These are phyloP conservation scores for Zenarchopterus dispar DNA, from an alignment of 2,797 vertebrate genomes.

Conservation along the genomic window DNA sequence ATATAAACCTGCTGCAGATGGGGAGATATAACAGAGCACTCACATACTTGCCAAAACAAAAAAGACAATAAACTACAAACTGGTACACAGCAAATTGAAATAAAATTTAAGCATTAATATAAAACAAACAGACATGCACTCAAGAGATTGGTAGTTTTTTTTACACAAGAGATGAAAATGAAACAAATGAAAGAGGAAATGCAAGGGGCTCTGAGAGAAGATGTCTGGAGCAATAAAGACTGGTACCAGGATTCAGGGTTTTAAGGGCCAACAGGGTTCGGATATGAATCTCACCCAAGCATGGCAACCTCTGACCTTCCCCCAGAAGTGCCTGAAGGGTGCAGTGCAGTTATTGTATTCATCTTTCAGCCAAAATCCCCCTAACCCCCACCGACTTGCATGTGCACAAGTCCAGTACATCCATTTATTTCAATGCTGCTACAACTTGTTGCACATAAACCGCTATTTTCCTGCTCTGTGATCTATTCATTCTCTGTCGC, in stretches of 20 bases:
- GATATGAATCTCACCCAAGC: slow-evolving; percentile 75
- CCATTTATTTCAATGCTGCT: slow-evolving; percentile 62
- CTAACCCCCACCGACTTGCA: slow-evolving; percentile 71
- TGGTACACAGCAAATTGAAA: not conserved
- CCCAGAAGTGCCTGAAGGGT: slow-evolving; percentile 62
- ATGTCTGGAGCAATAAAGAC: slow-evolving; percentile 64
- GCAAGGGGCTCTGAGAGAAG: slow-evolving; percentile 41
- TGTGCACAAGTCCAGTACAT: slow-evolving; percentile 69
- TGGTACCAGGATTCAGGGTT: slow-evolving; percentile 57
- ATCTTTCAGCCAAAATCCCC: slow-evolving; percentile 58
- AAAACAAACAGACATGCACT: slow-evolving; percentile 1
- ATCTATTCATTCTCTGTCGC: slow-evolving; percentile 50
- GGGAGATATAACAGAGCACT: slow-evolving; percentile 33
- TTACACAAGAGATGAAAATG: slow-evolving; percentile 16
- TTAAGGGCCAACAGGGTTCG: slow-evolving; percentile 67
- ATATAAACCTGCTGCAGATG: slow-evolving; percentile 65
- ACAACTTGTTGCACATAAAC: slow-evolving; percentile 66
- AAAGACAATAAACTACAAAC: not conserved
- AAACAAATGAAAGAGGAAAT: slow-evolving; percentile 21
- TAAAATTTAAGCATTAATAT: slow-evolving; percentile 13
- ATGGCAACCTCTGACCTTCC: slow-evolving; percentile 64
- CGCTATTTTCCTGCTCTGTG: slow-evolving; percentile 44
- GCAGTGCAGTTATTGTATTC: slow-evolving; percentile 68
- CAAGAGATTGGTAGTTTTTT: not conserved
- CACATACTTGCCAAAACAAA: slow-evolving; percentile 3